A percentile compares a stretch with the other conserved stretches of the same genome.
Evolutionary conservation across 1,140 invertebrate genomes (phyloP).

Genomic region (Halesus radiatus): DNA sequence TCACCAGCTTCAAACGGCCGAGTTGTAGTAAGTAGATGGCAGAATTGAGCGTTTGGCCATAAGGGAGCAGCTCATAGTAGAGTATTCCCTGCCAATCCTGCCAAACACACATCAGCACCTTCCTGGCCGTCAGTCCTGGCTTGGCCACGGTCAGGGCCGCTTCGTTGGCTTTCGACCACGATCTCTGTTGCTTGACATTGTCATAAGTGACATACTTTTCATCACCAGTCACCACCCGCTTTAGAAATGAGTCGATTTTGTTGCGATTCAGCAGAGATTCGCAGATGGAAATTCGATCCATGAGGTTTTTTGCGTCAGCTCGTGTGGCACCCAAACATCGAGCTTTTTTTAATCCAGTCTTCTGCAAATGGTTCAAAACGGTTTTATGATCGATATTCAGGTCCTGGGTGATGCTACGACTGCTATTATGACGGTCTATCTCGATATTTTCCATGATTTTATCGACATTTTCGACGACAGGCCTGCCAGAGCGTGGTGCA

Average conservation of each 20-base stretch:
- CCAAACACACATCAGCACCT: conserved; percentile 13
- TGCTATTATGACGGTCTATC: conserved; percentile 5
- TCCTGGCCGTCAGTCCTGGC: conserved; percentile 20
- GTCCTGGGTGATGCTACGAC: conserved; percentile 4
- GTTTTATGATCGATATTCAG: conserved; percentile 16
- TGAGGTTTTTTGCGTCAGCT: background rate
- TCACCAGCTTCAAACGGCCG: too few relatives aligned
- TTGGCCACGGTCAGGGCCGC: conserved; percentile 1
- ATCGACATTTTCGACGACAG: conserved; percentile 19
- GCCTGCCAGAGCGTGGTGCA: conserved; percentile 21
- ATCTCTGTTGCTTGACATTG: conserved; percentile 23
- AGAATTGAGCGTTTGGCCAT: too few relatives aligned
- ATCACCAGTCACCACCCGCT: conserved; percentile 11
- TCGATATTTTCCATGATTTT: conserved; percentile 21
- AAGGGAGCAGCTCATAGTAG: too few relatives aligned
- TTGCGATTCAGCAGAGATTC: conserved; percentile 19
- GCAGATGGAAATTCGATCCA: conserved; percentile 10
- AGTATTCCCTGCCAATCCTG: conserved; percentile 14
- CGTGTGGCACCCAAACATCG: conserved; percentile 12
- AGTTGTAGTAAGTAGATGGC: too few relatives aligned
- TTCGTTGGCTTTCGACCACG: conserved; percentile 20
- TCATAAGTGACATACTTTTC: conserved; percentile 12
- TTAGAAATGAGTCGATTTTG: conserved; percentile 13
- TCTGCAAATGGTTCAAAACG: conserved; percentile 15
- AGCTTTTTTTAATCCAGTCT: conserved; percentile 13